phyloP scores from a whole-genome alignment of 2,888 invertebrate species.

The Gortyna flavago region DNA sequence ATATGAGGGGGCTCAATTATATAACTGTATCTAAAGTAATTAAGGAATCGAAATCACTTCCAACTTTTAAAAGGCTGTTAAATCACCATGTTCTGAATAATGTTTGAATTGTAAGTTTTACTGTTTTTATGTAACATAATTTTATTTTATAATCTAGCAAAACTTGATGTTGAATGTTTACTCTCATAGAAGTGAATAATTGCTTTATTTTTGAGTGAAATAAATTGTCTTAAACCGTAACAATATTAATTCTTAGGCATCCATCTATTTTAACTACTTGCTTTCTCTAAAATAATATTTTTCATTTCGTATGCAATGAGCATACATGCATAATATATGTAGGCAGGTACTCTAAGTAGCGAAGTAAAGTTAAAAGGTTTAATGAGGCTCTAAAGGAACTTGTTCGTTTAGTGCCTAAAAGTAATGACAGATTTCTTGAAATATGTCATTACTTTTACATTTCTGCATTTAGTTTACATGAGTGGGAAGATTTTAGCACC shows the following conservation, averaged over 20 bases:
- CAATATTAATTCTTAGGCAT: not conserved
- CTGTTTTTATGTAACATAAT: not conserved
- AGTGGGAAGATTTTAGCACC: conserved; percentile 44
- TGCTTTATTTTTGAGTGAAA: not conserved
- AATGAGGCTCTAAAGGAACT: conserved; percentile 13
- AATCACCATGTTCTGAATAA: not conserved
- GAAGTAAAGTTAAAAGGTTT: conserved; percentile 21
- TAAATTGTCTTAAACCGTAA: not conserved
- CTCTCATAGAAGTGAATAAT: not conserved
- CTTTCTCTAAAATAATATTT: not conserved
- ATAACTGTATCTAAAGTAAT: too few relatives aligned
- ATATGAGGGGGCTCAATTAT: not conserved
- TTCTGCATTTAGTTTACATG: conserved; percentile 31
- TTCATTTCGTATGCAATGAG: not conserved
- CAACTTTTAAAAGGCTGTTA: not conserved
- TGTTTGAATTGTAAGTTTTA: not conserved
- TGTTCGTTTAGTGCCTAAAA: too few relatives aligned
- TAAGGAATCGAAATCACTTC: not conserved
- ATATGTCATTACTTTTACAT: conserved; percentile 48
- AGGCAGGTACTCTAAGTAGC: not conserved
- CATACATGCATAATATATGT: not conserved
- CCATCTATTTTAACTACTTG: not conserved
- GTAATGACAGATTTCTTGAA: too few relatives aligned
- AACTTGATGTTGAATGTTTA: too few relatives aligned
- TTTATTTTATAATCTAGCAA: not conserved